Evolutionary conservation across 2,888 invertebrate species (phyloP), one percentile per base, ranked within the genome.

Genomic region (Mellilla xanthometata): DNA sequence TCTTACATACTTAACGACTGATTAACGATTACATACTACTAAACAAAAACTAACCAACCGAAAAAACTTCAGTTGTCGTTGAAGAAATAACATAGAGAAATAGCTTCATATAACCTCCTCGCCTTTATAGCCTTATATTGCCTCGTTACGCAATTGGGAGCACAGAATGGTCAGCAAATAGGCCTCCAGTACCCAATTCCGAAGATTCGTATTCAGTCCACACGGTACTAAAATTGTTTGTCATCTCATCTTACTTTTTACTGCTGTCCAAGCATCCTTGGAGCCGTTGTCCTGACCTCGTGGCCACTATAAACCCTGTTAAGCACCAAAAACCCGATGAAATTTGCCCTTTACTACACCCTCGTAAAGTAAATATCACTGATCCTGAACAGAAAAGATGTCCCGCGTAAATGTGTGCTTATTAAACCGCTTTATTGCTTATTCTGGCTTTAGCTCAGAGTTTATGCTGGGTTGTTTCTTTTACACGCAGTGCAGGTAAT

Each of bases 281-380:
- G 27, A 34, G 30, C 11, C 51, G 48, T 51, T 49, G 45, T 49
- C 23, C 50, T 54, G 55, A 53, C 54, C 58, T 52, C 50, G 48
- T 50, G 43, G 32, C 44, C 46, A 50, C 50, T 46, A 49, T 54
- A 50, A 52, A 54, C 56, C 49, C 46, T 60, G 61, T 64, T 62
- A 60, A 70, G 61, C 48, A 52, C 55, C 54, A 49, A 39, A 57
- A 65, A 58, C 59, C 65, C 60, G 56, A 65, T 59, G 65, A 65
- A 71, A 68, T 60, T 64, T 56, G 52, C 53, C 57, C 61, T 78
- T 79, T 79, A 81, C 75, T 77, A 69, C 56, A 50, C 41, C 31
- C 64, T 73, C 75, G 72, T 81, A 79, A 80, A 80, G 70, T 68
- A 74, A 76, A 76, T 76, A 77, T 75, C 69, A 72, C 67, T 76